Evolutionary conservation across 1,140 invertebrate species (phyloP).

Genomic region (Orussus abietinus): DNA sequence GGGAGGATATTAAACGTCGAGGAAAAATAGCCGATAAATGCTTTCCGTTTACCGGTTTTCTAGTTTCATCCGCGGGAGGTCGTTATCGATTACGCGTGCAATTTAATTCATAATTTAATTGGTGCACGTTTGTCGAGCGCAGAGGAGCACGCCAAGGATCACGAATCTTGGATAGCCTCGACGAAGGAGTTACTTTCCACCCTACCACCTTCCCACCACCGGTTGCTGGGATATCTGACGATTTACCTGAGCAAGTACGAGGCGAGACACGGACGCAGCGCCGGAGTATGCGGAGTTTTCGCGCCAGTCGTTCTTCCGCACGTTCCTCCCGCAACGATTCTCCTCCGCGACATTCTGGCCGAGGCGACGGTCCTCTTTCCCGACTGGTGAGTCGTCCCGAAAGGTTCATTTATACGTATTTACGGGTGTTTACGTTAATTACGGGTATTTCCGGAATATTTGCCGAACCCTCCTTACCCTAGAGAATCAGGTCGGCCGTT

Average conservation of each 20-base stretch:
- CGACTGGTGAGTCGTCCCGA: conserved; percentile 30
- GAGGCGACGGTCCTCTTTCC: conserved; percentile 40
- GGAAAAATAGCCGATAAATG: too few relatives aligned
- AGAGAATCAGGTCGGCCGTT: too few relatives aligned
- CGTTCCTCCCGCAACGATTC: conserved; percentile 44
- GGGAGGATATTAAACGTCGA: too few relatives aligned
- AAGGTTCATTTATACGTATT: too few relatives aligned
- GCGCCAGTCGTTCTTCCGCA: conserved; percentile 49
- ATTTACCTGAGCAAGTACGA: conserved; percentile 51
- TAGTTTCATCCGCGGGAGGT: too few relatives aligned
- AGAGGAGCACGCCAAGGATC: conserved; percentile 38
- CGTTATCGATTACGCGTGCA: too few relatives aligned
- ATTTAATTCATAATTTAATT: neutral
- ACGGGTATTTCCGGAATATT: too few relatives aligned
- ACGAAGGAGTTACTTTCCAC: conserved; percentile 41
- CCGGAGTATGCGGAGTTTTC: conserved; percentile 45
- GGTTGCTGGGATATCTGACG: conserved; percentile 46
- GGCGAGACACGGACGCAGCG: conserved; percentile 39
- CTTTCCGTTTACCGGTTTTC: too few relatives aligned
- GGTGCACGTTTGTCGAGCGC: too few relatives aligned
- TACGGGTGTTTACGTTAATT: too few relatives aligned
- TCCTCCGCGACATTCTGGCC: conserved; percentile 43
- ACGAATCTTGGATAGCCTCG: conserved; percentile 40
- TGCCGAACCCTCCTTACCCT: too few relatives aligned
- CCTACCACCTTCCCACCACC: conserved; percentile 43